Evolutionary conservation across 2,113 vertebrate species (phyloP), one percentile per base, ranked within the genome.

Genomic region (Phylloscopus whistleri): DNA sequence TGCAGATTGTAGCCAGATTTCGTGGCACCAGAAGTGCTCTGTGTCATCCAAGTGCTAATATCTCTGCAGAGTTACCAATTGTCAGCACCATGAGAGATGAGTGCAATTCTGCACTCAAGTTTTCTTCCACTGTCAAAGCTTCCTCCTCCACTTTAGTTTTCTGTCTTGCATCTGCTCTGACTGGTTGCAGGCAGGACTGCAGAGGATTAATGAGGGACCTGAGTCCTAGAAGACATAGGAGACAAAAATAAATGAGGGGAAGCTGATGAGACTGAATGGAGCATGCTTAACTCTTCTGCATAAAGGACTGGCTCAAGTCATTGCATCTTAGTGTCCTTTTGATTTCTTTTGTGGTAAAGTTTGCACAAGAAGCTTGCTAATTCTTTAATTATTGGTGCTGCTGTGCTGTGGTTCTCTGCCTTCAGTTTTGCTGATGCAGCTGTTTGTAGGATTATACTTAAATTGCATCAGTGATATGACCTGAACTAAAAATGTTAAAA

Each of bases 401-500:
- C 7, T 44, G 21, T 78, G 30, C 53, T 60, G 0, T 82, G n/a
- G 33, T 24, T 92, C 15, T 13, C 27, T 59, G 30, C 27, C 30
- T 86, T 84, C 56, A 26, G 35, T 89, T 81, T 92, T 81, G 39
- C 80, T 90, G 58, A 35, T 88, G n/a, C 17, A 64, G 0, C n/a
- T 18, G 7, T 51, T 66, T 49, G 28, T 79, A 51, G 18, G 39
- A 67, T 92, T 88, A 9, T 59, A 39, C 23, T 86, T 88, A 63
- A 77, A 81, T 59, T 81, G 43, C 24, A 59, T n/a, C 27, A 52
- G 39, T 74, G 56, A 31, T 78, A 44, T 6, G 20, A 69, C 51
- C 26, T 58, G 24, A 90, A 90, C 85, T 82, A 56, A 91, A 92
- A 90, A 79, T 17, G 13, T 58, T 73, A 14, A 86, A 64, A 90